These are phyloP conservation scores for Mythimna lalbum DNA, from an alignment of 2,888 invertebrate genomes.

Conservation along the genomic window DNA sequence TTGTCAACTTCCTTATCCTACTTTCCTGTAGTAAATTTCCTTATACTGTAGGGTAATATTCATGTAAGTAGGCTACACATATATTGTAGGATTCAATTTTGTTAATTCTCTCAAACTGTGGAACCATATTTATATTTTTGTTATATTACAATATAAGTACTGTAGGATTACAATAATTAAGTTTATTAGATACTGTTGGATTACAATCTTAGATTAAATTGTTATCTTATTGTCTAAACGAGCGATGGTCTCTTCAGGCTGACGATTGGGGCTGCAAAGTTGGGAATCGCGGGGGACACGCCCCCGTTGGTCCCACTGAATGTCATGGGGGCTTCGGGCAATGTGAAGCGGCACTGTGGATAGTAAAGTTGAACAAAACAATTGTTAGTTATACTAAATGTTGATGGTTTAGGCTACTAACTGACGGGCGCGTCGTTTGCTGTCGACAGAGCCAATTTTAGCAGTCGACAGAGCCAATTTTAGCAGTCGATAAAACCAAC, in stretches of 20 bases:
- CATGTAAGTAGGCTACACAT: not conserved
- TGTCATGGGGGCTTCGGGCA: constrained; percentile 59
- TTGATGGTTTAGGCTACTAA: not conserved
- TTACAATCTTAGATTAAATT: not conserved
- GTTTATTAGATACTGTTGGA: not conserved
- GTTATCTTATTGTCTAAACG: constrained; percentile 67
- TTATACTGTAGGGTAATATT: not conserved
- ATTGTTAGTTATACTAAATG: constrained; percentile 1
- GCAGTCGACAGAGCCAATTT: too few relatives aligned
- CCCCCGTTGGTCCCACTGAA: constrained; percentile 62
- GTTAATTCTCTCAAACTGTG: not conserved
- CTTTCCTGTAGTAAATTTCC: not conserved
- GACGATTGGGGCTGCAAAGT: constrained; percentile 78
- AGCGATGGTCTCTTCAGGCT: constrained; percentile 83
- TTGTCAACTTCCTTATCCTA: too few relatives aligned
- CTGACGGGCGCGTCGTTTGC: too few relatives aligned
- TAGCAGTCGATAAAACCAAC: too few relatives aligned
- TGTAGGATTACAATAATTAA: not conserved
- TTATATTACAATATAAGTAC: not conserved
- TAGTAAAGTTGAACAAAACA: constrained; percentile 1
- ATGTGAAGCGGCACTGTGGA: constrained; percentile 55
- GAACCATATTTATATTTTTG: not conserved
- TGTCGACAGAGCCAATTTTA: too few relatives aligned
- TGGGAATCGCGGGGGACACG: constrained; percentile 74
- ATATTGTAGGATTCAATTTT: not conserved